Percentiles rank a stretch among this genome's conserved stretches.
Conservation (phyloP, 2,797 vertebrate genomes). For the Nothura maculosa region DNA sequence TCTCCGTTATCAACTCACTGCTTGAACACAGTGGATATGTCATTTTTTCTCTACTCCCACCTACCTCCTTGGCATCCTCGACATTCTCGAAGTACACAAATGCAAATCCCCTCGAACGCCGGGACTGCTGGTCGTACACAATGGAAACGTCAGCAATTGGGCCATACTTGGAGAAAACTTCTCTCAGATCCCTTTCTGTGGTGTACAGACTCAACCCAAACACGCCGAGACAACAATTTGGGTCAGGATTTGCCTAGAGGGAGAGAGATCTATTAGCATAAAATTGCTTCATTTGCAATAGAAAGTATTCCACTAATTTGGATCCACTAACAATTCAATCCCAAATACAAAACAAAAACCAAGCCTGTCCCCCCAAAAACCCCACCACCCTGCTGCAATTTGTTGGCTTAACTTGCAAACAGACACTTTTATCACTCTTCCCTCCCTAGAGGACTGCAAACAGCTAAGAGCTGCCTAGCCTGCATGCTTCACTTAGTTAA, state of each 20-base stretch:
- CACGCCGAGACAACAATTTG: constrained; percentile 94
- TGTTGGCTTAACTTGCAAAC: background rate
- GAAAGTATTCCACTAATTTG: background rate
- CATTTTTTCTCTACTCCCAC: background rate
- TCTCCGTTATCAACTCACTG: background rate
- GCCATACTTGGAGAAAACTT: constrained; percentile 96
- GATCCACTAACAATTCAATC: background rate
- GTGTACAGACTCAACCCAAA: constrained; percentile 97
- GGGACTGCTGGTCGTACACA: constrained; percentile 95
- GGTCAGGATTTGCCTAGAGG: constrained; percentile 93
- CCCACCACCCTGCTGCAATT: background rate
- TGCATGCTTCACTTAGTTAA: background rate
- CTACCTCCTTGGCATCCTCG: constrained; percentile 93
- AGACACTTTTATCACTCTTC: background rate
- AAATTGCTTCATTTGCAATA: background rate
- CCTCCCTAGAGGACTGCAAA: background rate
- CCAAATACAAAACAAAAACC: background rate
- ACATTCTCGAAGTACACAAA: constrained; percentile 97
- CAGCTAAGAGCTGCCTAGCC: background rate
- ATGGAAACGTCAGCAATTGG: constrained; percentile 93
- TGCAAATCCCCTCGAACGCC: constrained; percentile 94
- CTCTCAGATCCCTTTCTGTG: constrained; percentile 94
- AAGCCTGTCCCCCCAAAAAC: too few relatives aligned
- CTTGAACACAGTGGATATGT: background rate
- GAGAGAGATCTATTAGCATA: background rate